Base-by-base conservation (phyloP, 2,888 invertebrate genomes). In the Drosophila siamana region DNA sequence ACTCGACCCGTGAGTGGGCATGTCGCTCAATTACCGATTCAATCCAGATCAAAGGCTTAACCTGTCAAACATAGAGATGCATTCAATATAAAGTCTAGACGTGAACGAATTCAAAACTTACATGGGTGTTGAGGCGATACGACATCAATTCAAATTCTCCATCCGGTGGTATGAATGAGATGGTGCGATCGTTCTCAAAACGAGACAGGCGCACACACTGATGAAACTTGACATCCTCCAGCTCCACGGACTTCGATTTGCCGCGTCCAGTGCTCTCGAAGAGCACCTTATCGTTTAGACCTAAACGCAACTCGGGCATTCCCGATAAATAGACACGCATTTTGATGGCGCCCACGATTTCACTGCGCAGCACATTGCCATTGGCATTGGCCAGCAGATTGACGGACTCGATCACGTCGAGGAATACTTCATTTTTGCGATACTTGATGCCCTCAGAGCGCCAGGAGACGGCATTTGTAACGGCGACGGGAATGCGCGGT, bases 401-500 rank as follows among this genome's bases (percentile, higher is more conserved):
- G 0, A 99, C 99, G 40, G 98, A 98, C 91, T 99, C 99, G 79
- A 99, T 99, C 0, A 99, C 99, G 93, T 99, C 99, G 28, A 99
- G 94, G 90, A 99, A 99, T 3, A 99, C 99, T 94, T 99, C 99
- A 92, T 99, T 99, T 93, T 99, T 99, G 63, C 99, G 95, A 92
- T 99, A 99, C 91, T 99, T 99, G 61, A 99, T 98, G 2, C 99
- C 99, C 91, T 99, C 99, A 0, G 98, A 98, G 63, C 99, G 94
- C 99, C 99, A 99, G 0, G 99, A 99, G 0, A 99, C 99, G 0
- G 99, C 99, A 93, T 99, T 99, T n/a, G 99, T 99, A 6, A 99
- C 99, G 16, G 99, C 99, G 95, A 98, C 97, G 0, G 99, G 99
- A 69, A 99, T 98, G 50, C 98, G 94, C 0, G 98, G 98, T 85